These are phyloP conservation scores for Grammomys surdaster DNA, from an alignment of 2,113 vertebrate genomes.

Conservation along the genomic window DNA sequence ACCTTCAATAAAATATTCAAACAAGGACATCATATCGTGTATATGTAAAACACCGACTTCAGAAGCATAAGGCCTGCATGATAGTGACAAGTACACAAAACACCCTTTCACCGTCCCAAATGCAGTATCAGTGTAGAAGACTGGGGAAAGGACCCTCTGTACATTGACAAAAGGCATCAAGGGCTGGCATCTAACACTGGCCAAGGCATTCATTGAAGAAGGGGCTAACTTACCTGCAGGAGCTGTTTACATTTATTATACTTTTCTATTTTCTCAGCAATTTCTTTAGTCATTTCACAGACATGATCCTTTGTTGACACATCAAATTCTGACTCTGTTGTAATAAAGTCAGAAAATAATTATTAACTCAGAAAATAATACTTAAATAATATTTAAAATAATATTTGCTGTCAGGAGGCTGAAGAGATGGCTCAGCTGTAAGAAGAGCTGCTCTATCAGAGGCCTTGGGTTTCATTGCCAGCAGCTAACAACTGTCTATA, in stretches of 20 bases:
- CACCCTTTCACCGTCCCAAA: neutral
- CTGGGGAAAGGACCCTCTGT: neutral
- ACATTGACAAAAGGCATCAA: conserved; percentile 1
- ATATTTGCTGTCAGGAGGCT: neutral
- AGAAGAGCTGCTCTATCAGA: neutral
- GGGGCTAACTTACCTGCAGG: conserved; percentile 90
- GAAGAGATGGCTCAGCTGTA: neutral
- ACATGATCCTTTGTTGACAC: conserved; percentile 93
- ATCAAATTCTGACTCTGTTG: conserved; percentile 91
- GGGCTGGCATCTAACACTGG: conserved; percentile 21
- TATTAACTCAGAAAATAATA: neutral
- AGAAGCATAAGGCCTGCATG: neutral
- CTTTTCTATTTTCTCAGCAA: conserved; percentile 94
- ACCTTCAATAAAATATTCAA: neutral
- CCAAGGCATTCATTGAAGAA: conserved; percentile 52
- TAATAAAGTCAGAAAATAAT: conserved; percentile 83
- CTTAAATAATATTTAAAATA: neutral
- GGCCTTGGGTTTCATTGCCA: neutral
- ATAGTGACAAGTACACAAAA: neutral
- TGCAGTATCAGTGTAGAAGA: neutral
- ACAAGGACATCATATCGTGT: conserved; percentile 2
- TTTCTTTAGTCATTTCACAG: conserved; percentile 94
- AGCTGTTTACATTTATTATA: conserved; percentile 97
- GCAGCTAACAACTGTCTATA: neutral
- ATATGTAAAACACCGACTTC: conserved; percentile 22